phyloP scores from a whole-genome alignment of 2,797 vertebrate species.

The Oreortyx pictus region DNA sequence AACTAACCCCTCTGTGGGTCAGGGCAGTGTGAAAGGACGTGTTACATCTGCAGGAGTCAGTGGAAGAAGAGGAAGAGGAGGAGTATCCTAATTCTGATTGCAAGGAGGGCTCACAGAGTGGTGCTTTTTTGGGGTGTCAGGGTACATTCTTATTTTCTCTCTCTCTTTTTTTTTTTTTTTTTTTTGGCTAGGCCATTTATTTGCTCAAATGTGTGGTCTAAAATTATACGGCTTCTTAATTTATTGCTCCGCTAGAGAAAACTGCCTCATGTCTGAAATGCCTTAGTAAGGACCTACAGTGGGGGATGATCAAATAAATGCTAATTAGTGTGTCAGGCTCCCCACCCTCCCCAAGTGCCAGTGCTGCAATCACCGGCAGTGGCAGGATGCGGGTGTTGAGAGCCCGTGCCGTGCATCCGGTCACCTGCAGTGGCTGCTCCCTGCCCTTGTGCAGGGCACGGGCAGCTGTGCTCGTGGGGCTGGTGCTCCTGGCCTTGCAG shows the following conservation, averaged over 20 bases:
- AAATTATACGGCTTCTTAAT: conserved; percentile 6
- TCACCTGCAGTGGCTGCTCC: neutral
- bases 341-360: conserved; percentile 16
- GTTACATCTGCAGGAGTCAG: neutral
- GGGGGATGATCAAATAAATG: neutral
- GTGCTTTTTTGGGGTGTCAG: neutral
- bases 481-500: neutral
- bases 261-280: neutral
- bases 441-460: neutral
- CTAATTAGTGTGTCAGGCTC: conserved; percentile 28
- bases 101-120: neutral
- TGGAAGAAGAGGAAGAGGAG: neutral
- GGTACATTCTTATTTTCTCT: neutral
- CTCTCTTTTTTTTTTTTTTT: neutral
- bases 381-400: conserved; percentile 4
- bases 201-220: conserved; percentile 26
- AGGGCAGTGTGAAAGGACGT: neutral
- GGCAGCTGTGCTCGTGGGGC: neutral
- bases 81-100: neutral
- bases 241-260: conserved; percentile 50
- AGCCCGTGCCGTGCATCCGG: neutral
- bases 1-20: neutral
- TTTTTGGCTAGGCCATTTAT: neutral
- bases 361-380: neutral
- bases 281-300: neutral